Conservation (phyloP, 2,113 vertebrate genomes). For the Neofelis nebulosa region DNA sequence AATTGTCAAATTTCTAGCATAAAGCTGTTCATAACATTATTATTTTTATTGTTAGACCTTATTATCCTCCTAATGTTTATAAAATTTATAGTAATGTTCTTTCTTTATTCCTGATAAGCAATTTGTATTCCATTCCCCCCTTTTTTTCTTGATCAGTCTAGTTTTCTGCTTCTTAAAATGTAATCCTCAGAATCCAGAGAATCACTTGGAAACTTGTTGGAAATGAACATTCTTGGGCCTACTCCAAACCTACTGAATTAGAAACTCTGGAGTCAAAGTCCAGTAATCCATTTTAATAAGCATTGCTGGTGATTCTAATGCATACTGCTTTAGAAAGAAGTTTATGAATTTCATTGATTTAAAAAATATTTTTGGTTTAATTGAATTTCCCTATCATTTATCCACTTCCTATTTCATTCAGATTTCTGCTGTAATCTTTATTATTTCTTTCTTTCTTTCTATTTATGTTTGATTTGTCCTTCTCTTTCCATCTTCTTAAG, state of each 20-base stretch:
- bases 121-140: neutral
- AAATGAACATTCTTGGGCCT: neutral
- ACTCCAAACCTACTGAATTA: neutral
- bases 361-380: neutral
- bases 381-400: neutral
- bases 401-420: neutral
- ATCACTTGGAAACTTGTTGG: neutral
- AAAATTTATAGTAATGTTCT: neutral
- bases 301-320: neutral
- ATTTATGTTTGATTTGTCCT: neutral
- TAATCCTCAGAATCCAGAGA: neutral
- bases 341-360: neutral
- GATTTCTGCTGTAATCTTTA: neutral
- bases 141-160: neutral
- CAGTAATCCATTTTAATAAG: neutral
- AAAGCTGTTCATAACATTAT: neutral
- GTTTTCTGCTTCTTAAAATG: neutral
- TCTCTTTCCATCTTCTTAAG: neutral
- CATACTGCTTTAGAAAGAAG: neutral
- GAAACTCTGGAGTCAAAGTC: neutral
- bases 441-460: neutral
- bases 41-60: neutral
- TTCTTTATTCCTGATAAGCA: neutral
- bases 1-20: neutral
- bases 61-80: neutral